A percentile compares a stretch with the other conserved stretches of the same genome.
Evolutionary conservation across 2,888 invertebrate genomes (phyloP).

Genomic region (Agrotis segetum): DNA sequence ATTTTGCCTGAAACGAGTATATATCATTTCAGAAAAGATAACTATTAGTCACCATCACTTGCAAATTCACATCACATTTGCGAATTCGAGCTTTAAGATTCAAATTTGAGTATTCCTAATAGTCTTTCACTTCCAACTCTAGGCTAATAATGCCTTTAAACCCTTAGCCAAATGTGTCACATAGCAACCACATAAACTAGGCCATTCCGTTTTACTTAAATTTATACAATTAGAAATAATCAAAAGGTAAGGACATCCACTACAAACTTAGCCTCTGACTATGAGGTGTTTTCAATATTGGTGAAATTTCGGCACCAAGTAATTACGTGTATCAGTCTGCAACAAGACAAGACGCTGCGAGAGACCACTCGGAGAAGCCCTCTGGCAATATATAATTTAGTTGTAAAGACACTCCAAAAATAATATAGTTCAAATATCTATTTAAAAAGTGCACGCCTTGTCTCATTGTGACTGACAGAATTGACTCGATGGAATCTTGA

Average conservation of each 20-base stretch:
- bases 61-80: too few species aligned
- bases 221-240: slow-evolving; percentile 8
- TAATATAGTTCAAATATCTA: background rate
- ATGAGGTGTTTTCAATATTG: background rate
- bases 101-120: slow-evolving; percentile 11
- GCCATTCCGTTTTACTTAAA: slow-evolving; percentile 13
- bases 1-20: slow-evolving; percentile 23
- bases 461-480: slow-evolving; percentile 1
- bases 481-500: background rate
- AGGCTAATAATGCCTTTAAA: background rate
- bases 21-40: background rate
- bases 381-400: background rate
- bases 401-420: background rate
- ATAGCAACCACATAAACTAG: slow-evolving; percentile 5
- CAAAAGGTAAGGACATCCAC: slow-evolving; percentile 2
- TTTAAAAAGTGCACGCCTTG: background rate
- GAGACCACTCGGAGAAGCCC: background rate
- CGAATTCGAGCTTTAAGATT: slow-evolving; percentile 21
- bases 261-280: slow-evolving; percentile 1
- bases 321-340: background rate
- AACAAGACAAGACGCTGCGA: background rate
- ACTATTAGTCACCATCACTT: background rate
- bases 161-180: slow-evolving; percentile 20
- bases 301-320: slow-evolving; percentile 22
- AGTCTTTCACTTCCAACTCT: background rate